Percentiles rank a stretch among this genome's conserved stretches.
Conservation (phyloP, 1,140 invertebrate genomes). For the Bombus vancouverensis region DNA sequence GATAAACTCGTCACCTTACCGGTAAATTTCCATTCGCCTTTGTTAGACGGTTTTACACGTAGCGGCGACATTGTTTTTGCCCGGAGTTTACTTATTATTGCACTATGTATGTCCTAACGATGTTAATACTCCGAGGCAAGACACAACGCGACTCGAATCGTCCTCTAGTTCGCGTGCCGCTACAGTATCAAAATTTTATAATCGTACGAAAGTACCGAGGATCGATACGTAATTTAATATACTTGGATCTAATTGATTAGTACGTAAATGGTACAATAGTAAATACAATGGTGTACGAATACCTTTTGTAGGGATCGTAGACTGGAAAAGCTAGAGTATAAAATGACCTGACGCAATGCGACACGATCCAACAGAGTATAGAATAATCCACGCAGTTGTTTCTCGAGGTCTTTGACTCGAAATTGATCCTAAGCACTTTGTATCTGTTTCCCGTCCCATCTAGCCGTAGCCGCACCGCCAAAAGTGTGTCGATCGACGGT, state of each 20-base stretch:
- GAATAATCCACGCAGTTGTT: not conserved
- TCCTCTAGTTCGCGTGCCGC: too few species aligned
- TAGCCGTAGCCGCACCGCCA: not conserved
- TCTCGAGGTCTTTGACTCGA: not conserved
- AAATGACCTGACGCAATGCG: not conserved
- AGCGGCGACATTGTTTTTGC: too few species aligned
- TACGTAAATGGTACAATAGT: too few species aligned
- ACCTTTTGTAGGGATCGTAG: not conserved
- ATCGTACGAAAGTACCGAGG: not conserved
- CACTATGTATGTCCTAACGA: too few species aligned
- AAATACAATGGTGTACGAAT: not conserved
- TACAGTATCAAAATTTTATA: not conserved
- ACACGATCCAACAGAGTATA: not conserved
- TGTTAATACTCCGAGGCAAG: too few species aligned
- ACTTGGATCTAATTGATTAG: too few species aligned
- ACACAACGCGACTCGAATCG: too few species aligned
- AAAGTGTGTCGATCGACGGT: slow-evolving; percentile 47
- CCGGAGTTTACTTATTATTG: too few species aligned
- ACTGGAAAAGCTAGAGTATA: not conserved
- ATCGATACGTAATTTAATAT: too few species aligned
- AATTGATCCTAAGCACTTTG: not conserved
- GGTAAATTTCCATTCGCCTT: too few species aligned
- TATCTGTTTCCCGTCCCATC: not conserved
- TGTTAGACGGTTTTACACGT: too few species aligned
- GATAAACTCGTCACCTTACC: too few species aligned